These are phyloP conservation scores for Clanis bilineata DNA, from an alignment of 2,888 invertebrate species.

Conservation along the genomic window DNA sequence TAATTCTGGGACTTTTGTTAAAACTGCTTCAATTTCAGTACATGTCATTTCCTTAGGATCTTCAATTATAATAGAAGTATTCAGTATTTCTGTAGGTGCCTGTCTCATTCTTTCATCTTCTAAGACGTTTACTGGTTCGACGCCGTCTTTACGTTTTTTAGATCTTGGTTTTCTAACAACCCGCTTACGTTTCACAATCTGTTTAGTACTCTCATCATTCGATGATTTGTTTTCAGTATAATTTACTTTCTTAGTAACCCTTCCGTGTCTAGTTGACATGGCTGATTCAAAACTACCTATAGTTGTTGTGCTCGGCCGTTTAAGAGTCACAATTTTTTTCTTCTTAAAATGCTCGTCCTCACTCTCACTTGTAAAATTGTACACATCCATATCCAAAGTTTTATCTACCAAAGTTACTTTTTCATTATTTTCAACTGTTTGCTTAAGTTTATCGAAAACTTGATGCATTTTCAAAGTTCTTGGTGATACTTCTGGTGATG, in stretches of 20 bases:
- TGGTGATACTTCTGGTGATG: constrained; percentile 45
- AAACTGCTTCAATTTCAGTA: constrained; percentile 36
- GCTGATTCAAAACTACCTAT: constrained; percentile 37
- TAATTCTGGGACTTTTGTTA: constrained; percentile 40
- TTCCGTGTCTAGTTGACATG: constrained; percentile 29
- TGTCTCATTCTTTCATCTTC: constrained; percentile 62
- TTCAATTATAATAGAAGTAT: constrained; percentile 50
- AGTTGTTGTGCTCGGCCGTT: constrained; percentile 38
- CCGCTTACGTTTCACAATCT: constrained; percentile 29
- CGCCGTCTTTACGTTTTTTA: constrained; percentile 21
- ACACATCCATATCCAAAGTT: constrained; percentile 41
- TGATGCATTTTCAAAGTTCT: constrained; percentile 49
- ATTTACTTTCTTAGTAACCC: constrained; percentile 30
- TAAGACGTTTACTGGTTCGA: constrained; percentile 32
- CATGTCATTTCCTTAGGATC: constrained; percentile 20
- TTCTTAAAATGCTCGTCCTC: constrained; percentile 60
- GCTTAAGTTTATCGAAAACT: constrained; percentile 57
- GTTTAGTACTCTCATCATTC: constrained; percentile 27
- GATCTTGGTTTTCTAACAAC: constrained; percentile 19
- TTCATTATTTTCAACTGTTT: constrained; percentile 43
- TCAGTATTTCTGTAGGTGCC: constrained; percentile 38
- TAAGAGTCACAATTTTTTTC: constrained; percentile 40
- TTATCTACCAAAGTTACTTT: constrained; percentile 43
- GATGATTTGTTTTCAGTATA: constrained; percentile 37
- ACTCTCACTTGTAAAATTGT: constrained; percentile 65